Evolutionary conservation across 2,113 vertebrate genomes (phyloP).

Genomic region (Halichoerus grypus): DNA sequence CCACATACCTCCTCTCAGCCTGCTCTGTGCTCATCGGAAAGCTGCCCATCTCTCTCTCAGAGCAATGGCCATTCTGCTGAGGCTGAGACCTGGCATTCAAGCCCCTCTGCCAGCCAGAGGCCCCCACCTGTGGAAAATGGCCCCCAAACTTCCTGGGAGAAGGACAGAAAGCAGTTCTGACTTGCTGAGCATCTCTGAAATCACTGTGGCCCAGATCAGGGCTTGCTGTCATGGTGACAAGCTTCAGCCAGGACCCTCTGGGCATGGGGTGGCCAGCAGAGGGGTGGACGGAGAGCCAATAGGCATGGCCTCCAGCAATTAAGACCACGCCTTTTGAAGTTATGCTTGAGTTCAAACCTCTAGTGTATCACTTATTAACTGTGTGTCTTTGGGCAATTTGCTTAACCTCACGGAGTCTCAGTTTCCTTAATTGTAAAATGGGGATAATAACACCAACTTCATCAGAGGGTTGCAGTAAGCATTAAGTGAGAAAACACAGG

Average conservation of each 20-base stretch:
- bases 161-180: background rate
- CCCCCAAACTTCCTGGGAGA: background rate
- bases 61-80: background rate
- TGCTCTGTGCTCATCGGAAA: background rate
- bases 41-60: background rate
- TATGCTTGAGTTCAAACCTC: background rate
- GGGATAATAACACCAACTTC: background rate
- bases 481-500: background rate
- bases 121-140: background rate
- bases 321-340: background rate
- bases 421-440: background rate
- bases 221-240: background rate
- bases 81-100: background rate
- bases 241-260: background rate
- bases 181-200: background rate
- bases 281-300: accelerated
- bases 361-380: background rate
- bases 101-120: background rate
- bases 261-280: background rate
- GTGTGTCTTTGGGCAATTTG: background rate
- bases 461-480: background rate
- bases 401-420: background rate
- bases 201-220: background rate
- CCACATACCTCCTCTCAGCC: background rate
- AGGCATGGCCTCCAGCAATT: background rate